Percentiles rank a stretch among this genome's conserved stretches.
Conservation (phyloP, 35 echinoderm and acorn worm genomes). For the Strongylocentrotus purpuratus region DNA sequence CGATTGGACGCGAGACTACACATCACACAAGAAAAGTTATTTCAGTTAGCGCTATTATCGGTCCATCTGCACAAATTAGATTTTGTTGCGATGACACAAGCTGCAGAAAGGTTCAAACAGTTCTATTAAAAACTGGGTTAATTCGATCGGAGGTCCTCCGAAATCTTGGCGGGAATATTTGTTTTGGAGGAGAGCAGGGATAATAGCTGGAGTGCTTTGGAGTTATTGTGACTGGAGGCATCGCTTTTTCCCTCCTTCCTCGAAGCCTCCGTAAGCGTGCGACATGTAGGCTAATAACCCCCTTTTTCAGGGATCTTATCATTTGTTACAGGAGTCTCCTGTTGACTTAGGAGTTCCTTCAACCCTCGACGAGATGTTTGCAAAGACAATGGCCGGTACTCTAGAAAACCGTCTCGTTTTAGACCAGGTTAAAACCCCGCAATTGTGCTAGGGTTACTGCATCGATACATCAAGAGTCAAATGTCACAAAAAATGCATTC, state of each 20-base stretch:
- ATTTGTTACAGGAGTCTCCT: neutral
- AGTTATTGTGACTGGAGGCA: neutral
- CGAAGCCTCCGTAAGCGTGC: neutral
- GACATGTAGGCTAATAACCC: conserved; percentile 9
- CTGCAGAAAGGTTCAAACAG: neutral
- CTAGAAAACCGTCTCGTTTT: no score
- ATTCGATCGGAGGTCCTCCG: neutral
- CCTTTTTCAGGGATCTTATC: neutral
- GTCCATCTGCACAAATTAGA: conserved; percentile 10
- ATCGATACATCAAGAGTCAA: no score
- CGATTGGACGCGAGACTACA: neutral
- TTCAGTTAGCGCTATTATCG: neutral
- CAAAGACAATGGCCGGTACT: neutral
- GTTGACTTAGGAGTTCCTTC: neutral
- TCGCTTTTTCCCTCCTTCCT: neutral
- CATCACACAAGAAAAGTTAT: neutral
- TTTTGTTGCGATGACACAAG: neutral
- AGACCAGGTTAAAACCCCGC: no score
- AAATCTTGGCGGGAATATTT: neutral
- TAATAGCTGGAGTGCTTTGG: neutral
- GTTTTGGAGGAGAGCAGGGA: neutral
- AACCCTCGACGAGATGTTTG: neutral
- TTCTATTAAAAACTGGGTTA: conserved; percentile 17
- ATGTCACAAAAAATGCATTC: no score
- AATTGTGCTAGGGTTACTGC: no score